Evolutionary conservation across 1,140 invertebrate genomes (phyloP), one percentile per base, ranked within the genome.

Genomic region (Drosophila leontia): DNA sequence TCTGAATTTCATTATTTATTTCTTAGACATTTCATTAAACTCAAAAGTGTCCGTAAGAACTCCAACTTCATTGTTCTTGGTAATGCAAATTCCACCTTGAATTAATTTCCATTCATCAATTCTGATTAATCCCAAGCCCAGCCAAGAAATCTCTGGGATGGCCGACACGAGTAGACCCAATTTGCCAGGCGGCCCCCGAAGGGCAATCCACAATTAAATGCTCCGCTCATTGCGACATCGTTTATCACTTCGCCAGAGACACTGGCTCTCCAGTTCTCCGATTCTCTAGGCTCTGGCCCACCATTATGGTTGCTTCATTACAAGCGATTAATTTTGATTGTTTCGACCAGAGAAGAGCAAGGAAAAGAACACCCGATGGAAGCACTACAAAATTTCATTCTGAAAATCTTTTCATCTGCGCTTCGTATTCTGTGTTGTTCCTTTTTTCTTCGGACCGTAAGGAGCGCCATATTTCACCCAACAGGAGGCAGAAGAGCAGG

Each of bases 311-410:
- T 47, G 83, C 84, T 74, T 83, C 80, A 88, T 84, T 83, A 78
- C 84, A 78, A 79, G 70, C 85, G 85, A 90, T 88, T 88, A 90
- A 80, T 77, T 87, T 83, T 87, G 83, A 87, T 87, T 87, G 83
- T 74, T 75, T 67, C 75, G 60, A 74, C 56, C 60, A 56, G 59
- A 44, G 45, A 44, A 32, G 45, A 76, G 41, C 48, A 67, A 37
- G 48, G 26, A 64, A 17, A 41, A 56, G 51, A 37, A 32, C 37
- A 32, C 37, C 53, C 59, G 45, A 62, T 42, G 58, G 45, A 70
- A 70, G 15, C 53, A 59, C 69, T 71, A 70, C 53, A 59, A 71
- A 72, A 29, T 69, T 41, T 67, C 65, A 34, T 47, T 17, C 63
- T 41, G 65, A 48, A 57, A 58, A 58, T 71, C 55, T 29, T 67